These are phyloP conservation scores for Zophobas morio DNA, from an alignment of 1,140 invertebrate genomes.

Conservation along the genomic window DNA sequence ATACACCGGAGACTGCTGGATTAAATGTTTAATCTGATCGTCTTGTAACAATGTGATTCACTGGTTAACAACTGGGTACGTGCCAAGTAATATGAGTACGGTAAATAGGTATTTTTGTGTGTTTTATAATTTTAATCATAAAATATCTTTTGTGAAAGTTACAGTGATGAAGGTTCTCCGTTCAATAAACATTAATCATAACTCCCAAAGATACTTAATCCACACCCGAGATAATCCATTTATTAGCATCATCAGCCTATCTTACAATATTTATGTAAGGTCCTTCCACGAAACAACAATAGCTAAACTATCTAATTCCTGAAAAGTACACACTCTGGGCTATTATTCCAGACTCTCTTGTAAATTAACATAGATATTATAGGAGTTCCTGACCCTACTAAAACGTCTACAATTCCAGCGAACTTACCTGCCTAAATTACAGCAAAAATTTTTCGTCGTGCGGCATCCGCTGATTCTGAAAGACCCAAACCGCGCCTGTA, in stretches of 20 bases:
- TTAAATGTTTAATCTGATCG: too few relatives aligned
- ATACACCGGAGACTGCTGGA: not conserved
- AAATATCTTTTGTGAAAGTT: too few relatives aligned
- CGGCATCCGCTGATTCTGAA: not conserved
- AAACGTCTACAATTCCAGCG: not conserved
- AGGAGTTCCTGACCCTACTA: constrained; percentile 1
- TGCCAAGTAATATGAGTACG: too few relatives aligned
- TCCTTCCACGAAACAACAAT: not conserved
- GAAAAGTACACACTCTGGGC: constrained; percentile 16
- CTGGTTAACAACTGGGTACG: too few relatives aligned
- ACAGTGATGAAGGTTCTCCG: too few relatives aligned
- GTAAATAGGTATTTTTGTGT: too few relatives aligned
- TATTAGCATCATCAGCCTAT: too few relatives aligned
- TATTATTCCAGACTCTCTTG: not conserved
- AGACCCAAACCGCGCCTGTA: constrained; percentile 6
- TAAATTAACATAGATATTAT: constrained; percentile 17
- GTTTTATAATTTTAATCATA: too few relatives aligned
- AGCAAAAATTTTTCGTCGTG: not conserved
- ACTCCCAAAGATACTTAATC: too few relatives aligned
- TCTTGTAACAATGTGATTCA: too few relatives aligned
- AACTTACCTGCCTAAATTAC: constrained; percentile 4
- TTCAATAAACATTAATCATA: too few relatives aligned
- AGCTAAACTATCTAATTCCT: constrained; percentile 17
- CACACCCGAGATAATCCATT: too few relatives aligned
- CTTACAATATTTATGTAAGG: not conserved